Conservation (phyloP, 2,888 invertebrate genomes). For the Diarsia dahlii region DNA sequence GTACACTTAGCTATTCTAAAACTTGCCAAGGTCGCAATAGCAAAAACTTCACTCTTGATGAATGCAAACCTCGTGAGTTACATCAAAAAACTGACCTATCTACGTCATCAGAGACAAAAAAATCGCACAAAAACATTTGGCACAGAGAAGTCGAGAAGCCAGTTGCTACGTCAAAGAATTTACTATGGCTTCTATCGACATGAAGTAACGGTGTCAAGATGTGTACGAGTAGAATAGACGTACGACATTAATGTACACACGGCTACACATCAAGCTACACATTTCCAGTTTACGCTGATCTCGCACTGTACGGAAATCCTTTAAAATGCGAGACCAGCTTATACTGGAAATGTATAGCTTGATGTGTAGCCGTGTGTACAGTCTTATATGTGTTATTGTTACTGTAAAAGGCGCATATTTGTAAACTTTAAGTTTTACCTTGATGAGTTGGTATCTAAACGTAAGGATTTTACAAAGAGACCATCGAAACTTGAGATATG, state of each 20-base stretch:
- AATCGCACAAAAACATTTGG: constrained; percentile 1
- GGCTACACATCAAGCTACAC: too few species aligned
- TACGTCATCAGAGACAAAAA: constrained; percentile 17
- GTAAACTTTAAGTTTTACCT: neutral
- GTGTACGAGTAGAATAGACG: neutral
- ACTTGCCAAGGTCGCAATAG: neutral
- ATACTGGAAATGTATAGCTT: too few species aligned
- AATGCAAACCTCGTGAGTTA: neutral
- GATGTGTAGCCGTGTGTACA: neutral
- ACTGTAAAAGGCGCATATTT: neutral
- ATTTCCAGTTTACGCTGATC: too few species aligned
- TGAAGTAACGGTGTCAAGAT: constrained; percentile 43
- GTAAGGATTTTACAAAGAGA: neutral
- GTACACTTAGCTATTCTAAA: neutral
- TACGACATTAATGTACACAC: neutral
- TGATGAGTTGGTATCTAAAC: neutral
- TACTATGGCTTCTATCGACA: constrained; percentile 31
- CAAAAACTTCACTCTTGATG: neutral
- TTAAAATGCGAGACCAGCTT: too few species aligned
- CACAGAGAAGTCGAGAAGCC: constrained; percentile 4
- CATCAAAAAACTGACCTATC: constrained; percentile 30
- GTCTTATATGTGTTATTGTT: neutral
- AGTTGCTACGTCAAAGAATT: neutral
- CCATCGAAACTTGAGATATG: too few species aligned
- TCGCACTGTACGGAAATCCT: too few species aligned